Evolutionary conservation across 2,797 vertebrate species (phyloP), one percentile per base, ranked within the genome.

Genomic region (Lacerta agilis): DNA sequence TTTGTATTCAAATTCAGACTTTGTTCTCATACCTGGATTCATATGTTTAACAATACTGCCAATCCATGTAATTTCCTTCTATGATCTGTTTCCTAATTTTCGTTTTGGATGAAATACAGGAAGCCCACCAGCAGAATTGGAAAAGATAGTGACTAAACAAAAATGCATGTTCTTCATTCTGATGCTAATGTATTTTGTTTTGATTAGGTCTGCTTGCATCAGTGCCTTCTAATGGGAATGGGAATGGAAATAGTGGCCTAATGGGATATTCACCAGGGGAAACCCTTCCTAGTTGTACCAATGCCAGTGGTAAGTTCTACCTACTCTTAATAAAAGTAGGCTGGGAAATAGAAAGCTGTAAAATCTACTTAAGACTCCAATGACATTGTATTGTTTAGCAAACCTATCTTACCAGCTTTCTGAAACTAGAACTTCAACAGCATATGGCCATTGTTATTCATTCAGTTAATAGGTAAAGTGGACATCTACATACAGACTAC

Each of bases 151-250:
- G 13, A 3, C 1, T 78, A 8, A 1, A 0, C 3, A 64, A 75
- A 18, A 86, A 29, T 33, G 4, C 5, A 2, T 76, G 7, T 45
- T 38, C 75, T 41, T 27, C 66, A 72, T 86, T 73, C 88, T 92
- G 71, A 90, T 75, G 41, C 20, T 9, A 86, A 1, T 82, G 0
- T 71, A 1, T 92, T 89, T 91, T 87, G 88, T 3, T 1, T 38
- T 92, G 33, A n/a, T 91, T 94, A 99, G 98, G 98, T 83, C 96
- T 99, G 93, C 97, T 99, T 94, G 98, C 98, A 91, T 97, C 98
- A 72, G 98, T 99, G 94, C 98, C 98, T 94, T 97, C 97, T 91
- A 98, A 98, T 93, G 96, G 97, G 78, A 97, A 90, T 92, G 96
- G 96, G 85, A 97, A 96, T 66, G 94, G 96, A 15, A 98, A 98